Evolutionary conservation across 2,888 invertebrate species (phyloP).

Genomic region (Lordiphosa fenestrarum): DNA sequence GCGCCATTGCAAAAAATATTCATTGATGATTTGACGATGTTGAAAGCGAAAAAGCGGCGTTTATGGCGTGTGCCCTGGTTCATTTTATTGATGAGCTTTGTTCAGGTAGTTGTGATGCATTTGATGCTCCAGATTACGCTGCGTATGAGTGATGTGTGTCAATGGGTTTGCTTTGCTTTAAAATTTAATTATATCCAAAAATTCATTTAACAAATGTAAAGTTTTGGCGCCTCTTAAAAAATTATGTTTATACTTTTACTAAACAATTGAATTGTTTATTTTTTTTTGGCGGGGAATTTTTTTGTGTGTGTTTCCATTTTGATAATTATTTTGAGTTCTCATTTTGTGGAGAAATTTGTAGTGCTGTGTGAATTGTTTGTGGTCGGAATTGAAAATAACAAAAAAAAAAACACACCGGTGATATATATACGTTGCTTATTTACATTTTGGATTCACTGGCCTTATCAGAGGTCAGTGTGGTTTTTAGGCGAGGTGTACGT

Average conservation of each 20-base stretch:
- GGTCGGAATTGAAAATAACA: not conserved
- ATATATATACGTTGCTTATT: too few relatives aligned
- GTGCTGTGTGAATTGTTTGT: not conserved
- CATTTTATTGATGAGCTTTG: slow-evolving; percentile 60
- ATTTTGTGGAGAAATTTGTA: slow-evolving; percentile 1
- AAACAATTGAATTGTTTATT: slow-evolving; percentile 17
- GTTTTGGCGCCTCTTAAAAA: slow-evolving; percentile 1
- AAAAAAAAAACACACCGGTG: too few relatives aligned
- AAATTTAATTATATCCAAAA: slow-evolving; percentile 10
- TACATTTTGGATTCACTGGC: not conserved
- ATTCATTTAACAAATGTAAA: not conserved
- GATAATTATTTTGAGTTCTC: slow-evolving; percentile 5
- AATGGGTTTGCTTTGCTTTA: slow-evolving; percentile 17
- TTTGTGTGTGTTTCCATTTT: slow-evolving; percentile 6
- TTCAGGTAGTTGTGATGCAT: slow-evolving; percentile 58
- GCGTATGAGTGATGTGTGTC: slow-evolving; percentile 48
- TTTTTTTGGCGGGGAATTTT: not conserved
- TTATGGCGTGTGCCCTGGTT: slow-evolving; percentile 73
- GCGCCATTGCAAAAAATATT: slow-evolving; percentile 51
- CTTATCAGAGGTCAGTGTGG: not conserved
- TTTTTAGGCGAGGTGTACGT: too few relatives aligned
- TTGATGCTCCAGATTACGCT: slow-evolving; percentile 10
- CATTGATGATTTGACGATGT: slow-evolving; percentile 55
- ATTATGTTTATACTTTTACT: slow-evolving; percentile 23
- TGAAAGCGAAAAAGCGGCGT: slow-evolving; percentile 30